Percentiles rank a stretch among this genome's conserved stretches.
phyloP scores from a whole-genome alignment of 2,888 invertebrate genomes.

The Drosophila gaucha region DNA sequence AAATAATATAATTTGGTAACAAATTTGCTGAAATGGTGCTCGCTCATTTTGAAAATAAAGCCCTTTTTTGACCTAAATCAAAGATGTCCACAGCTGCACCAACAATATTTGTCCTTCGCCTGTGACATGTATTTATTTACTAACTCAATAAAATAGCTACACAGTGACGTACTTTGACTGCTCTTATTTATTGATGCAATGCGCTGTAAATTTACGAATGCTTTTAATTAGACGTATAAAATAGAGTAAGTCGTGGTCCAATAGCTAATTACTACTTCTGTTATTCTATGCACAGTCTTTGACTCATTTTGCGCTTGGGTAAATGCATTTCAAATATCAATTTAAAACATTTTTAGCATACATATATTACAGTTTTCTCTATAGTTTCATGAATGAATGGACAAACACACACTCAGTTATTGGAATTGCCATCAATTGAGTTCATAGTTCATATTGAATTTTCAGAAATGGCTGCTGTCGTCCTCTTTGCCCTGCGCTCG shows the following conservation, averaged over 20 bases:
- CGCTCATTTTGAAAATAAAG: neutral
- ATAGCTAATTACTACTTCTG: slow-evolving; percentile 6
- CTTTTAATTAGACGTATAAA: slow-evolving; percentile 31
- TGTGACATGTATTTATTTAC: slow-evolving; percentile 55
- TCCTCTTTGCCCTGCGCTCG: too few relatives aligned
- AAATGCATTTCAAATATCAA: slow-evolving; percentile 29
- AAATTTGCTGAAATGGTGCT: neutral
- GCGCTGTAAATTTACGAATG: slow-evolving; percentile 23
- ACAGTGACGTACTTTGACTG: slow-evolving; percentile 7
- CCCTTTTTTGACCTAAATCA: neutral
- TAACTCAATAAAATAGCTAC: slow-evolving; percentile 29
- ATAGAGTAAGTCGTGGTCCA: neutral
- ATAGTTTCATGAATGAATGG: neutral
- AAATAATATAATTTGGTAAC: neutral
- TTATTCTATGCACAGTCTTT: neutral
- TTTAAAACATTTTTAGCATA: slow-evolving; percentile 7
- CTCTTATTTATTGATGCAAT: slow-evolving; percentile 40
- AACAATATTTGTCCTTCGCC: slow-evolving; percentile 13
- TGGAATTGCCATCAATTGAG: slow-evolving; percentile 12
- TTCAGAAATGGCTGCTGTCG: slow-evolving; percentile 8
- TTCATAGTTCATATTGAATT: slow-evolving; percentile 31
- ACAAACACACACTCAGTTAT: neutral
- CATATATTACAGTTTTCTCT: neutral
- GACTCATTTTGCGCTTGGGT: neutral
- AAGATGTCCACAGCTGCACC: slow-evolving; percentile 6